Evolutionary conservation across 2,113 vertebrate genomes (phyloP).

Genomic region (Otolemur garnettii): DNA sequence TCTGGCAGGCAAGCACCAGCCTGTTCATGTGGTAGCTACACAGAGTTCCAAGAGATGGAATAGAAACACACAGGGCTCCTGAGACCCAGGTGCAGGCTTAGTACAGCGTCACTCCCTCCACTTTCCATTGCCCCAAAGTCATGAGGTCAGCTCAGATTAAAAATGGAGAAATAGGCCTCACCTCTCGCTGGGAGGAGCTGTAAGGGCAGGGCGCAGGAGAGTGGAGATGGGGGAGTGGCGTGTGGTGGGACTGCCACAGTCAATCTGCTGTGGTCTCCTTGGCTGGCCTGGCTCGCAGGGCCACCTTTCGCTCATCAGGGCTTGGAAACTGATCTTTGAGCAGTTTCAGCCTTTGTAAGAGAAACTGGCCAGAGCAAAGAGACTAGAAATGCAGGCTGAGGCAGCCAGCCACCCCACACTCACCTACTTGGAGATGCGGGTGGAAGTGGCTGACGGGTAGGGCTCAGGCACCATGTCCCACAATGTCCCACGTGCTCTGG

Average conservation of each 20-base stretch:
- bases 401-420: not conserved
- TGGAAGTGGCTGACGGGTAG: not conserved
- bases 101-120: not conserved
- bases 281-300: not conserved
- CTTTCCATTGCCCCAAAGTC: not conserved
- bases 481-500: not conserved
- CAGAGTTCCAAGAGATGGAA: not conserved
- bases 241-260: not conserved
- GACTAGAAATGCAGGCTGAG: not conserved
- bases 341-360: not conserved
- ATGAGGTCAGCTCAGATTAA: not conserved
- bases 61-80: not conserved
- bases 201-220: not conserved
- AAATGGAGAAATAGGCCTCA: not conserved
- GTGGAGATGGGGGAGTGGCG: not conserved
- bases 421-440: not conserved
- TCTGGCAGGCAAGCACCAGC: not conserved
- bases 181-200: not conserved
- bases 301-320: not conserved
- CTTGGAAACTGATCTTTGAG: not conserved
- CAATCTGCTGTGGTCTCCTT: not conserved
- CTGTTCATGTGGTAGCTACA: not conserved
- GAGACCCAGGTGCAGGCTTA: not conserved
- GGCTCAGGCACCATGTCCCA: no score
- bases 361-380: not conserved